Percentiles rank a stretch among this genome's conserved stretches.
Evolutionary conservation across 2,113 vertebrate species (phyloP).

Genomic region (Leuciscus idus): DNA sequence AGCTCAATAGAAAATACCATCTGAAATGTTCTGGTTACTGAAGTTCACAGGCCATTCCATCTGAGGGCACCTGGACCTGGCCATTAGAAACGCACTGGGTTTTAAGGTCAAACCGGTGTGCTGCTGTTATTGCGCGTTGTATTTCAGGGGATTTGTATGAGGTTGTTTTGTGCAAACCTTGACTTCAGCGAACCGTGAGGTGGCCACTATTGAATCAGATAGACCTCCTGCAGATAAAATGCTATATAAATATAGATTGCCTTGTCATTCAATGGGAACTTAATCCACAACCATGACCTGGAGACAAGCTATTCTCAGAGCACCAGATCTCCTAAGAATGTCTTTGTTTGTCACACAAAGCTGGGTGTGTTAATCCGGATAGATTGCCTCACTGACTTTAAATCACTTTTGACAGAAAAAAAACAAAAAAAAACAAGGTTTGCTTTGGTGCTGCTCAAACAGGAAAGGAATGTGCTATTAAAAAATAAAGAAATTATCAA

Average conservation of each 20-base stretch:
- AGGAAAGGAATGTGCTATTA: slow-evolving; percentile 18
- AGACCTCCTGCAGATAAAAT: slow-evolving; percentile 66
- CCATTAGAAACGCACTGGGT: slow-evolving; percentile 66
- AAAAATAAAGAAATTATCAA: slow-evolving; percentile 22
- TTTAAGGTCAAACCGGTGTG: slow-evolving; percentile 64
- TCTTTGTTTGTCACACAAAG: slow-evolving; percentile 68
- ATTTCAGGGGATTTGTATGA: slow-evolving; percentile 67
- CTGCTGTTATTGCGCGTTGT: slow-evolving; percentile 64
- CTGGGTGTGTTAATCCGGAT: slow-evolving; percentile 41
- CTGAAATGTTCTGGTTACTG: slow-evolving; percentile 65
- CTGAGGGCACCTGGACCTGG: slow-evolving; percentile 64
- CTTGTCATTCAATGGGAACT: slow-evolving; percentile 60
- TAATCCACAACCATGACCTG: slow-evolving; percentile 70
- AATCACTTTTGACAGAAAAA: slow-evolving; percentile 12
- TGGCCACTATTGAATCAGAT: slow-evolving; percentile 64
- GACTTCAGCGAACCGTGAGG: slow-evolving; percentile 64
- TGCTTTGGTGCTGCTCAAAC: neutral
- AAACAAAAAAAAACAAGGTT: neutral
- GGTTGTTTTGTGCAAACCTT: slow-evolving; percentile 61
- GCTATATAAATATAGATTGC: slow-evolving; percentile 76
- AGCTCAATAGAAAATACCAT: slow-evolving; percentile 63
- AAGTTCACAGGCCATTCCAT: slow-evolving; percentile 72
- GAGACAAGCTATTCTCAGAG: slow-evolving; percentile 61
- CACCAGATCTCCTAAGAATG: slow-evolving; percentile 60
- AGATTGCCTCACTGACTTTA: slow-evolving; percentile 53